Evolutionary conservation across 2,113 vertebrate genomes (phyloP).

Genomic region (Brachionichthys hirsutus): DNA sequence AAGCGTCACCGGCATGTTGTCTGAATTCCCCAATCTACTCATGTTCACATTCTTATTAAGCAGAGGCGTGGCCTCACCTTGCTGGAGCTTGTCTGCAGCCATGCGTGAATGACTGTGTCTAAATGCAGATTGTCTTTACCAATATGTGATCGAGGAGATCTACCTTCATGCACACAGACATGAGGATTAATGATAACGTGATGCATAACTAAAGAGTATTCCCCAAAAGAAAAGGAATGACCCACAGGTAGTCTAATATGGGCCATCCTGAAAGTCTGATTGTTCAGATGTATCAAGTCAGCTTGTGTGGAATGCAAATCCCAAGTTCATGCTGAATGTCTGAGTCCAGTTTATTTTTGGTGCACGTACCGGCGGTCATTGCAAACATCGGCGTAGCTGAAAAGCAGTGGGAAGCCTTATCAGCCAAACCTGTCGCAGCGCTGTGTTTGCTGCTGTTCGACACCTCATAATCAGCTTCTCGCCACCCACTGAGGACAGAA

Average conservation of each 20-base stretch:
- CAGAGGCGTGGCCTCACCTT: constrained; percentile 59
- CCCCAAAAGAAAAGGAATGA: not conserved
- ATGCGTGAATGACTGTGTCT: constrained; percentile 34
- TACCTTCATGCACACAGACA: not conserved
- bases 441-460: constrained; percentile 51
- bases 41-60: constrained; percentile 54
- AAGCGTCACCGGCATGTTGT: constrained; percentile 69
- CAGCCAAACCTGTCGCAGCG: constrained; percentile 38
- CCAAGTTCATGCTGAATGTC: constrained; percentile 11
- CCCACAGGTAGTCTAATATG: no score
- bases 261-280: no score
- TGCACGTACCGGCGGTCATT: constrained; percentile 50
- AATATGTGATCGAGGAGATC: not conserved
- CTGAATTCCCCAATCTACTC: constrained; percentile 62
- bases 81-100: constrained; percentile 57
- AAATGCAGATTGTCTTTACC: constrained; percentile 23
- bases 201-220: no score
- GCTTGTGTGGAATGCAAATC: not conserved
- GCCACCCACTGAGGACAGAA: constrained; percentile 36
- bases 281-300: no score
- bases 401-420: constrained; percentile 45
- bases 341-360: constrained; percentile 1
- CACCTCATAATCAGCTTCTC: constrained; percentile 58
- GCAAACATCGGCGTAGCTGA: constrained; percentile 35
- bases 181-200: not conserved